These are phyloP conservation scores for Pelodytes ibericus DNA, from an alignment of 2,797 vertebrate genomes.

Conservation along the genomic window DNA sequence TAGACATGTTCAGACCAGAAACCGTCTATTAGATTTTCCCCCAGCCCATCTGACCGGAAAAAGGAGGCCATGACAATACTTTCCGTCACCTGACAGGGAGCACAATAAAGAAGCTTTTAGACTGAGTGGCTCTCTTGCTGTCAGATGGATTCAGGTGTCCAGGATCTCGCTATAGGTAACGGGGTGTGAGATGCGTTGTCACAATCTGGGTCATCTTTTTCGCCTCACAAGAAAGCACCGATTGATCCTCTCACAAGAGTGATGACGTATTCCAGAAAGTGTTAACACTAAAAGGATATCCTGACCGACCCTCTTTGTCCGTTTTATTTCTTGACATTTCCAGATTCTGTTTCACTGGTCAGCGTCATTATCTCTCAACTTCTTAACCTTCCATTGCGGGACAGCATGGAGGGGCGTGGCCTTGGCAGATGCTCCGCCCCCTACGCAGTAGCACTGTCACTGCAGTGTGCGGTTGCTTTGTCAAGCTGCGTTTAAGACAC, in stretches of 20 bases:
- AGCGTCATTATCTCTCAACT: no score
- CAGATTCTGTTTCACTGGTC: no score
- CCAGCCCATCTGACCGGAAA: slow-evolving; percentile 66
- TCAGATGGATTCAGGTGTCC: slow-evolving; percentile 42
- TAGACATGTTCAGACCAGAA: slow-evolving; percentile 65
- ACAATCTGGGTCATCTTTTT: slow-evolving; percentile 44
- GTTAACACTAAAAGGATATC: not conserved
- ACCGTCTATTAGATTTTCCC: slow-evolving; percentile 63
- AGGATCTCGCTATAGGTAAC: slow-evolving; percentile 14
- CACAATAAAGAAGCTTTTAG: slow-evolving; percentile 39
- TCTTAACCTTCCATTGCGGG: no score
- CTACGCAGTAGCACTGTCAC: no score
- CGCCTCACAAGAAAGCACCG: not conserved
- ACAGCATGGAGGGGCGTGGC: no score
- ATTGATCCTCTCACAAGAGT: slow-evolving; percentile 14
- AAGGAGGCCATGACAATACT: slow-evolving; percentile 65
- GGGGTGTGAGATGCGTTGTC: slow-evolving; percentile 22
- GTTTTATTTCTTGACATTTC: not conserved
- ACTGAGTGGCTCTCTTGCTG: slow-evolving; percentile 43
- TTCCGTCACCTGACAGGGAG: slow-evolving; percentile 39
- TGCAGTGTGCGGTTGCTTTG: no score
- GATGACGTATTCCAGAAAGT: not conserved
- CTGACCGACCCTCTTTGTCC: not conserved
- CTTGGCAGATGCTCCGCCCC: no score
- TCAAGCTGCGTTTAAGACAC: no score